A percentile compares a stretch with the other conserved stretches of the same genome.
These are phyloP conservation scores for Odobenus rosmarus DNA, from an alignment of 2,113 vertebrate genomes.

Conservation along the genomic window DNA sequence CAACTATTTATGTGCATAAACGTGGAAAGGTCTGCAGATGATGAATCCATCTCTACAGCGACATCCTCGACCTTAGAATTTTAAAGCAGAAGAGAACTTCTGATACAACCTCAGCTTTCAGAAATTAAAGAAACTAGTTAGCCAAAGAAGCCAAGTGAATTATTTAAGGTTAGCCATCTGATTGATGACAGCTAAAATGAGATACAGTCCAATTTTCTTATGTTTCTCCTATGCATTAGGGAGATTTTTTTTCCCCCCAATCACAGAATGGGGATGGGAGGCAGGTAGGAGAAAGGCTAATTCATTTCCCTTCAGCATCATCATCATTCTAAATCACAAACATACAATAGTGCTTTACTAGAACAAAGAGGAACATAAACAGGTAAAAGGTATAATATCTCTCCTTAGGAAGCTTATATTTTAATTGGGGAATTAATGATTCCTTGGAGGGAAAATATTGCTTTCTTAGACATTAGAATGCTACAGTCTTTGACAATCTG, in stretches of 20 bases:
- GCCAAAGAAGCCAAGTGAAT: background rate
- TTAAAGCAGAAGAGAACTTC: background rate
- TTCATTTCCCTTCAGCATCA: background rate
- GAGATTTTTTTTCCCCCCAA: background rate
- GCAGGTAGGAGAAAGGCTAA: background rate
- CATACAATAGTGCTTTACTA: background rate
- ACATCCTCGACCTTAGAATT: background rate
- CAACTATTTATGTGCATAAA: background rate
- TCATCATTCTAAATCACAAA: background rate
- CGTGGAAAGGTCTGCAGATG: background rate
- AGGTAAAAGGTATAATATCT: background rate
- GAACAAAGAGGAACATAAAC: background rate
- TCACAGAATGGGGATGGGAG: background rate
- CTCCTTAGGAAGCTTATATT: background rate
- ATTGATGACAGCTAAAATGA: background rate
- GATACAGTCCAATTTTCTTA: background rate
- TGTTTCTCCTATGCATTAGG: background rate
- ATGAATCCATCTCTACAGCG: background rate
- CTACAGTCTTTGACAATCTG: background rate
- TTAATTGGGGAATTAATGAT: background rate
- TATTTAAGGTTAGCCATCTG: conserved; percentile 9
- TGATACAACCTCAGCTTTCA: background rate
- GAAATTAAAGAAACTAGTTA: conserved; percentile 12
- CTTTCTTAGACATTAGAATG: background rate
- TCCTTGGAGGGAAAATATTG: background rate